Base-by-base conservation (phyloP, 53 echinoderm and acorn worm species). In the Echinarachnius parma region DNA sequence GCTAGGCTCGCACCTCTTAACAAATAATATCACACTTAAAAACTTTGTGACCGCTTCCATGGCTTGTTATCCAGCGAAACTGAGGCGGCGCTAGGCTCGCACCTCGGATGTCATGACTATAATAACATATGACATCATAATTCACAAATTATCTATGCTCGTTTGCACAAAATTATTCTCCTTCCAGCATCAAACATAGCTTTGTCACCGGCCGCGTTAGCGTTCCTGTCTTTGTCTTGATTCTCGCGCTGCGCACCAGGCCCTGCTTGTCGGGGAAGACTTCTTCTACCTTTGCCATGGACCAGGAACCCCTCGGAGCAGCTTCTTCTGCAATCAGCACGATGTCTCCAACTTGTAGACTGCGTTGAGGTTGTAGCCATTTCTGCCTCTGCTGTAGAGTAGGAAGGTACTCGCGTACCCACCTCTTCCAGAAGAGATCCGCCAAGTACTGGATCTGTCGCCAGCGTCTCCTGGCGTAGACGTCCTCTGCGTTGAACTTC, bases 391-490 rank as follows among this genome's bases (percentile, higher is more conserved):
- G n/a, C 20, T 75, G 58, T 2, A 55, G 56, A 21, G 30, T 4
- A 9, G 56, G 58, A 1, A 75, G 59, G 22, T 75, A 75, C 23
- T 75, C 34, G 23, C 35, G 16, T 9, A 55, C 33, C 75, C 75
- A 75, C 20, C 75, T 54, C 37, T 36, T 75, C 75, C 75, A 75
- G 56, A 75, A 57, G 3, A 35, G 10, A n/a, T 66, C 66, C 4
- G 33, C 36, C 3, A 55, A 2, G 53, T 75, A 35, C 25, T 75
- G 56, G 18, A 75, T 27, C 25, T 75, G 75, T 10, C 59, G 22
- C 75, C 58, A 75, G 5, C 58, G n/a, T 2, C 45, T 21, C n/a
- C 59, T 42, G 26, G 23, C 57, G 59, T 75, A 75, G 31, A 30
- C 25, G 34, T 75, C 75, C n/a, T 58, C 21, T 16, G 28, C 10